Evolutionary conservation across 2,888 invertebrate genomes (phyloP), one percentile per base, ranked within the genome.

Genomic region (Phengaris arion): DNA sequence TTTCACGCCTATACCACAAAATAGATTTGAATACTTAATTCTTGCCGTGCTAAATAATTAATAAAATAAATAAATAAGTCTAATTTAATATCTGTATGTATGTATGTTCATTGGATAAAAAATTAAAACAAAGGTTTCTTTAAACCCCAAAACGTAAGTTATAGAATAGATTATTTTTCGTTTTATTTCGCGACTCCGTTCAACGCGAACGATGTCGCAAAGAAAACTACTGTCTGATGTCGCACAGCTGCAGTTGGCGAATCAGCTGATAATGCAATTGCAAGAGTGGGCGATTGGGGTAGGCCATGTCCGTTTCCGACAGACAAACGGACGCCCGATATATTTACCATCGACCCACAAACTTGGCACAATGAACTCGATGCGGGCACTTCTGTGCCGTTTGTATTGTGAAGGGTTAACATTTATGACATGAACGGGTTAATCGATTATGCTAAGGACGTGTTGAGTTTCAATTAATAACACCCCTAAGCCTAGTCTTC

Each of bases 281-380:
- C 79, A 79, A 77, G 79, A 81, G 88, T 88, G 86, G 87, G 87
- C 86, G 88, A 80, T 91, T 91, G 87, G 81, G 91, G 90, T 89
- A 91, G 92, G 89, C 85, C 90, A 89, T 90, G 91, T 89, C 90
- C 89, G 91, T 84, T 91, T 91, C 90, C 91, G 89, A 87, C 52
- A 64, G 52, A 72, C 52, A 52, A 54, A 54, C 83, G 80, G 75
- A 85, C 79, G 84, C 85, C 84, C 80, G 85, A 86, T 87, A 70
- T 54, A 57, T 52, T 54, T 52, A 68, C 35, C 48, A 70, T 48
- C 51, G 70, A 74, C 68, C 51, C 64, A 87, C 78, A 78, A 79
- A 74, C 77, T 77, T 74, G 77, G 75, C 75, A 75, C 77, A 76
- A 35, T 73, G 51, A 72, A 64, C 64, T 64, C 64, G 5, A 78